phyloP scores from a whole-genome alignment of 2,113 vertebrate genomes.

The Gavialis gangeticus region DNA sequence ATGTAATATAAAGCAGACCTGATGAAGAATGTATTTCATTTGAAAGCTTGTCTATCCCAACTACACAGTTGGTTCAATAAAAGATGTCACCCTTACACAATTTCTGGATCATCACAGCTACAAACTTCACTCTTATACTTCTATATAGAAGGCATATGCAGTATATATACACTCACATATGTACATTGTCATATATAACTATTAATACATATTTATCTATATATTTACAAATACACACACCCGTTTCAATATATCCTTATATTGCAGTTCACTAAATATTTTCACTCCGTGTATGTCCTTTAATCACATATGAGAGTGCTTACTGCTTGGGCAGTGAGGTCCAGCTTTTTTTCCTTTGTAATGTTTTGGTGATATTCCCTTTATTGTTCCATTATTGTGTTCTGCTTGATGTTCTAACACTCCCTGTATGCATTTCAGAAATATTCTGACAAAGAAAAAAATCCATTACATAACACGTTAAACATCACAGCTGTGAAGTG shows the following conservation, averaged over 20 bases:
- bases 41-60: no score
- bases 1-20: no score
- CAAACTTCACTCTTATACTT: no score
- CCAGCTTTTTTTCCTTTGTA: background rate
- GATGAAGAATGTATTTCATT: no score
- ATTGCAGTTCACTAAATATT: background rate
- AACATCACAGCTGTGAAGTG: background rate
- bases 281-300: background rate
- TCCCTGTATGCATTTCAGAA: constrained; percentile 6
- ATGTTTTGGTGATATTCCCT: background rate
- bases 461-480: background rate
- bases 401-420: constrained; percentile 6
- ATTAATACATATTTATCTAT: background rate
- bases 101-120: no score
- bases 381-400: background rate
- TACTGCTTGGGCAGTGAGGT: background rate
- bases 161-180: background rate
- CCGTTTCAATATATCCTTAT: background rate
- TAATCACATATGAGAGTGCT: background rate
- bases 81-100: no score
- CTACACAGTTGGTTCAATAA: no score
- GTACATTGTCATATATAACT: background rate
- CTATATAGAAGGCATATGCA: background rate
- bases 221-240: background rate
- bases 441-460: background rate